Conservation (phyloP, 2,113 vertebrate species). For the Connochaetes taurinus region DNA sequence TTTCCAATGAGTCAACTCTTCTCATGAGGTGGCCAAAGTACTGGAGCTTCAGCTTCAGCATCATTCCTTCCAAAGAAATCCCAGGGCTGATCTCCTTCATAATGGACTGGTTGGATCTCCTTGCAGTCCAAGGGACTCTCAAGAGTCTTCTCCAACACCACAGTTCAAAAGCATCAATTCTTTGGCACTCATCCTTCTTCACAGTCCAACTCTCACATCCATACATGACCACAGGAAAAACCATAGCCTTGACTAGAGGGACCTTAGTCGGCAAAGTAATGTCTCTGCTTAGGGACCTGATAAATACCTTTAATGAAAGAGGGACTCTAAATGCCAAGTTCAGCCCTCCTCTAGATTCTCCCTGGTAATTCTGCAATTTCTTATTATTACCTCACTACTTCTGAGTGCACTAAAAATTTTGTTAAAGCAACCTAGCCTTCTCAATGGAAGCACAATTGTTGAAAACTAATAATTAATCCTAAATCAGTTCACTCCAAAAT, state of each 20-base stretch:
- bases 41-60: too few relatives aligned
- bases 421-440: not conserved
- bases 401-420: not conserved
- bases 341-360: not conserved
- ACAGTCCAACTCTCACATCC: too few relatives aligned
- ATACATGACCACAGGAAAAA: too few relatives aligned
- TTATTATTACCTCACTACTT: not conserved
- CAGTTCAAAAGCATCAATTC: too few relatives aligned
- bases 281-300: not conserved
- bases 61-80: too few relatives aligned
- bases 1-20: too few relatives aligned
- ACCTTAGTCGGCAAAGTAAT: too few relatives aligned
- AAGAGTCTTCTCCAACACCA: too few relatives aligned
- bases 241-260: too few relatives aligned
- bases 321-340: not conserved
- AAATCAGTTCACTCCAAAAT: not conserved
- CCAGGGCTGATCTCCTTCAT: too few relatives aligned
- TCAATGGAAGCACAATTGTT: not conserved
- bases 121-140: too few relatives aligned
- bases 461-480: not conserved
- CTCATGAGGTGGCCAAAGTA: rapidly evolving
- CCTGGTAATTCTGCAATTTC: not conserved
- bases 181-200: rapidly evolving
- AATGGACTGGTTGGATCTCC: too few relatives aligned
- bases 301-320: not conserved